Evolutionary conservation across 2,888 invertebrate species (phyloP).

Genomic region (Syritta pipiens): DNA sequence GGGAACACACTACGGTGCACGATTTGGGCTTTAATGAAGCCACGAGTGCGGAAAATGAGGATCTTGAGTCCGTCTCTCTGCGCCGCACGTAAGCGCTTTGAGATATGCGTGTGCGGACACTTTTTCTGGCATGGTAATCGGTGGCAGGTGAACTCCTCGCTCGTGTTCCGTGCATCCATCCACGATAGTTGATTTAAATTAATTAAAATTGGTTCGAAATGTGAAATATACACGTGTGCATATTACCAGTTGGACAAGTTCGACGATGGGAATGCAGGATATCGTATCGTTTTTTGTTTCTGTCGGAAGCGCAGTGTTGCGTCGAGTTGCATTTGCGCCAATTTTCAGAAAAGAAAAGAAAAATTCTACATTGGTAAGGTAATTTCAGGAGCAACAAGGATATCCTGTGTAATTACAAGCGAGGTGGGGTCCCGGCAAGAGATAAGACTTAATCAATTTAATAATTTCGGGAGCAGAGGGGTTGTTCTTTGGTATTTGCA

Average conservation of each 20-base stretch:
- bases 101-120: constrained; percentile 59
- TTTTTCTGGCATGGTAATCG: constrained; percentile 67
- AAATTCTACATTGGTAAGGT: constrained; percentile 55
- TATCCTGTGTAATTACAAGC: constrained; percentile 55
- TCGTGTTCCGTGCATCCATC: constrained; percentile 23
- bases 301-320: too few relatives aligned
- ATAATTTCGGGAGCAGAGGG: constrained; percentile 54
- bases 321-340: constrained; percentile 18
- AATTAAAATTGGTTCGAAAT: constrained; percentile 66
- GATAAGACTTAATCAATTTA: constrained; percentile 68
- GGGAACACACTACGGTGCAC: not conserved
- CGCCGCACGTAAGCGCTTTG: not conserved
- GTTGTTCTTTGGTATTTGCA: constrained; percentile 28
- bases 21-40: constrained; percentile 52
- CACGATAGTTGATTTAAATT: constrained; percentile 64
- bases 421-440: constrained; percentile 22
- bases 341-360: too few relatives aligned
- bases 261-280: constrained; percentile 56
- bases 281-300: constrained; percentile 13
- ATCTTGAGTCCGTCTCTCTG: constrained; percentile 21
- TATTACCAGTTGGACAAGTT: constrained; percentile 64
- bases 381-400: constrained; percentile 54
- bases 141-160: constrained; percentile 65
- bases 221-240: constrained; percentile 66
- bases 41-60: constrained; percentile 62